Conservation (phyloP, 1,140 invertebrate genomes). For the Ericerus pela region DNA sequence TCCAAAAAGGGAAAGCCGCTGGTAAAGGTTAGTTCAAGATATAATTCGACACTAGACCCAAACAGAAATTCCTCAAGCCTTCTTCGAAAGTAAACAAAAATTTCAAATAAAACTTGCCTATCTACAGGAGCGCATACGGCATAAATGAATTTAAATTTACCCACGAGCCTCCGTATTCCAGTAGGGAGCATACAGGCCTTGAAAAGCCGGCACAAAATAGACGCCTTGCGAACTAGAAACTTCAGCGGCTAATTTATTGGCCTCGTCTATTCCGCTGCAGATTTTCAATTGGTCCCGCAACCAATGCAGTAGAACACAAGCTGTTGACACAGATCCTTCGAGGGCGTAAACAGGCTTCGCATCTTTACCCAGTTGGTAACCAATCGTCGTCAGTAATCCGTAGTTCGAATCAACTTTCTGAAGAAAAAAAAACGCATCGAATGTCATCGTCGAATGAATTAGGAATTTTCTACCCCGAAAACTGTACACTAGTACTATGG, state of each 20-base stretch:
- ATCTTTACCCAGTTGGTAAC: slow-evolving; percentile 71
- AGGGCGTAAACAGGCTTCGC: slow-evolving; percentile 69
- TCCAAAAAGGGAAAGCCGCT: no score
- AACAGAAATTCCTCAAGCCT: neutral
- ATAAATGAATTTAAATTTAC: slow-evolving; percentile 29
- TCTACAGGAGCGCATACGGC: neutral
- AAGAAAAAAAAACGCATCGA: slow-evolving; percentile 25
- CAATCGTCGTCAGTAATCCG: slow-evolving; percentile 85
- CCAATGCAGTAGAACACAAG: slow-evolving; percentile 59
- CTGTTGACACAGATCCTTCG: slow-evolving; percentile 87
- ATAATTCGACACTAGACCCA: no score
- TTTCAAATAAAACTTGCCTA: neutral
- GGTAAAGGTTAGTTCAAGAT: no score
- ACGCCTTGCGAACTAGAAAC: slow-evolving; percentile 56
- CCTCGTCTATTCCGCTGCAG: slow-evolving; percentile 36
- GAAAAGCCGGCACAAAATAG: slow-evolving; percentile 89
- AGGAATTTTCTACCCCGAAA: slow-evolving; percentile 11
- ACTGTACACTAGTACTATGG: neutral
- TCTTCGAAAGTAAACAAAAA: neutral
- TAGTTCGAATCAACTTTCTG: slow-evolving; percentile 65
- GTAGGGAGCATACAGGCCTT: slow-evolving; percentile 86
- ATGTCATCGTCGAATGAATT: neutral
- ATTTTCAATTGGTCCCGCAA: slow-evolving; percentile 46
- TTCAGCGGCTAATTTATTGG: slow-evolving; percentile 43
- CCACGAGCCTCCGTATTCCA: slow-evolving; percentile 85